Base-by-base conservation (phyloP, 1,140 invertebrate genomes). In the Anthonomus grandis region DNA sequence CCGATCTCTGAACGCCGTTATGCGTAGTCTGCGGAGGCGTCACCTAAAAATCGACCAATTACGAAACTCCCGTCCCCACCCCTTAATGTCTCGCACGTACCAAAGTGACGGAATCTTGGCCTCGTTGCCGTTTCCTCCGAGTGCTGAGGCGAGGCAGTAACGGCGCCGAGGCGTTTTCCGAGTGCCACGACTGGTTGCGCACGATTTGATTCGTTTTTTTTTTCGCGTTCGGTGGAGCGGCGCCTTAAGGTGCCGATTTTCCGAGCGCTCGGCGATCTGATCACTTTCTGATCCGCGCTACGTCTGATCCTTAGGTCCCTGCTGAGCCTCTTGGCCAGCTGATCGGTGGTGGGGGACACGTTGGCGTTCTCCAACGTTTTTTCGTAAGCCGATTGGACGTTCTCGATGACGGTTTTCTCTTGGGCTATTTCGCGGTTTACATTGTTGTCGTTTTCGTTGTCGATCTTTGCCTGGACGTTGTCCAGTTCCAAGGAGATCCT, bases 191-290 rank as follows among this genome's bases (percentile, higher is more conserved):
- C 22, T 70, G 60, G 52, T 74, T 72, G 21, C 73, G 37, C 49
- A 60, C 15, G 69, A 48, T 19, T 19, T 64, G 39, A n/a, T 37
- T 41, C 21, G 48, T 67, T 62, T 15, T 61, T 64, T 54, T 64
- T 63, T 21, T 67, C 64, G 6, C 61, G 75, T 54, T 86, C 83
- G 64, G 78, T 77, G 0, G 86, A 89, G 42, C 86, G 72, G 31
- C 86, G 76, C 66, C 86, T 74, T 39, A 90, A 80, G 18, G 75
- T 83, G 18, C 87, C 87, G 56, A 90, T 90, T 78, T 87, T 89
- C 25, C 87, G 77, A 18, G 86, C 87, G 69, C 87, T 89, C 1
- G 87, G 88, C 2, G 87, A 90, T 63, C 56, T 58, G 60, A 89
- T 87, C 13, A 89, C 81, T 70, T 85, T 84, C 23, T 83, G 77